phyloP scores from a whole-genome alignment of 2,888 invertebrate species.

The Tuberolachnus salignus region DNA sequence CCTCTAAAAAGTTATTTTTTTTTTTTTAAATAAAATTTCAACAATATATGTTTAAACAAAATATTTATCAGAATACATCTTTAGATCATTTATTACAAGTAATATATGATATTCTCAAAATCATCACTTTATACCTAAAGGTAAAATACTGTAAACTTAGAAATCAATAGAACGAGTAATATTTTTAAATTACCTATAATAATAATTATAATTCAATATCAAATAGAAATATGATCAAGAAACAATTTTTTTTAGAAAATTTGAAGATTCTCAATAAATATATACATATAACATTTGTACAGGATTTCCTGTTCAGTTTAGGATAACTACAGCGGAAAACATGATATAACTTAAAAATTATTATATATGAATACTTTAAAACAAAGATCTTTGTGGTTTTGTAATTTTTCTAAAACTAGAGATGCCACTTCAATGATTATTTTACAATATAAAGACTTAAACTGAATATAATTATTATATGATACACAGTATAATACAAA shows the following conservation, averaged over 20 bases:
- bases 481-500: background rate
- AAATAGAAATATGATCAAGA: conserved; percentile 24
- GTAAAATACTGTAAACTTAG: background rate
- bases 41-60: too few species aligned
- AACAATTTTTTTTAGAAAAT: conserved; percentile 31
- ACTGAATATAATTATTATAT: background rate
- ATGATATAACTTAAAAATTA: too few species aligned
- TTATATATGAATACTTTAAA: too few species aligned
- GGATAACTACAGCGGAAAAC: too few species aligned
- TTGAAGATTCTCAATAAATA: conserved; percentile 58
- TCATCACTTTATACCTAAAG: conserved; percentile 45
- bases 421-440: too few species aligned
- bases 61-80: background rate
- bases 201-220: background rate
- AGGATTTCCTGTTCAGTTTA: too few species aligned
- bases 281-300: too few species aligned
- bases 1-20: too few species aligned
- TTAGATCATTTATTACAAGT: conserved; percentile 41
- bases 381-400: too few species aligned
- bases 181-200: background rate
- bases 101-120: conserved; percentile 52
- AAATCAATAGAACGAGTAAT: background rate
- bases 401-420: too few species aligned
- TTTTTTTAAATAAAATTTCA: too few species aligned
- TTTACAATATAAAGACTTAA: too few species aligned